These are phyloP conservation scores for Gallinago stenura DNA, from an alignment of 2,797 vertebrate species.

Conservation along the genomic window DNA sequence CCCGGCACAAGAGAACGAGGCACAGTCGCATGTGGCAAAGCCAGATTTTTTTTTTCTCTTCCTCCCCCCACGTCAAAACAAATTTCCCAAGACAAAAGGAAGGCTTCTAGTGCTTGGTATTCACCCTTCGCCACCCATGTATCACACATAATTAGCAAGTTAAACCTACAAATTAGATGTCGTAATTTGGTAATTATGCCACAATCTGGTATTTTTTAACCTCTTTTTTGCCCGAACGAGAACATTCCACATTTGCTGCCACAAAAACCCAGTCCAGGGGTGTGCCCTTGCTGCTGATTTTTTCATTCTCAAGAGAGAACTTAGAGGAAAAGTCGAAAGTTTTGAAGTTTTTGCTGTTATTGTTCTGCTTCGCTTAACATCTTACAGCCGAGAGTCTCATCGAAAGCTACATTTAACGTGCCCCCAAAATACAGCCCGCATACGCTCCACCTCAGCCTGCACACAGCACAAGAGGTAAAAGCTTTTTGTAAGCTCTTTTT, in stretches of 20 bases:
- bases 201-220: slow-evolving; percentile 66
- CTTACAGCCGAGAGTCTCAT: not conserved
- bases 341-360: not conserved
- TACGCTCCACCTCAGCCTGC: not conserved
- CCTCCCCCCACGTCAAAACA: slow-evolving; percentile 20
- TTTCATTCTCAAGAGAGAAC: not conserved
- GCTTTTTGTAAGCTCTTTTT: not conserved
- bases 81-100: slow-evolving; percentile 63
- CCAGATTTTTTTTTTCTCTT: not conserved
- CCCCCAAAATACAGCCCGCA: not conserved
- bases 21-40: not conserved
- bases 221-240: not conserved
- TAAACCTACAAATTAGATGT: slow-evolving; percentile 65
- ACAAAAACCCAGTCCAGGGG: not conserved
- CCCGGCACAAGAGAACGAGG: not conserved
- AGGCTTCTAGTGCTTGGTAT: slow-evolving; percentile 25
- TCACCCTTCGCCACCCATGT: slow-evolving; percentile 37
- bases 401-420: not conserved
- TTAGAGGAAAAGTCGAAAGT: not conserved
- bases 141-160: slow-evolving; percentile 68
- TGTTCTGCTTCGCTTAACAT: not conserved
- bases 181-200: slow-evolving; percentile 61
- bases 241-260: rapidly evolving
- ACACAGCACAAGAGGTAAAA: not conserved
- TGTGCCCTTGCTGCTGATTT: not conserved